These are phyloP conservation scores for Microcebus lehilahytsara DNA, from an alignment of 2,113 vertebrate genomes.

Conservation along the genomic window DNA sequence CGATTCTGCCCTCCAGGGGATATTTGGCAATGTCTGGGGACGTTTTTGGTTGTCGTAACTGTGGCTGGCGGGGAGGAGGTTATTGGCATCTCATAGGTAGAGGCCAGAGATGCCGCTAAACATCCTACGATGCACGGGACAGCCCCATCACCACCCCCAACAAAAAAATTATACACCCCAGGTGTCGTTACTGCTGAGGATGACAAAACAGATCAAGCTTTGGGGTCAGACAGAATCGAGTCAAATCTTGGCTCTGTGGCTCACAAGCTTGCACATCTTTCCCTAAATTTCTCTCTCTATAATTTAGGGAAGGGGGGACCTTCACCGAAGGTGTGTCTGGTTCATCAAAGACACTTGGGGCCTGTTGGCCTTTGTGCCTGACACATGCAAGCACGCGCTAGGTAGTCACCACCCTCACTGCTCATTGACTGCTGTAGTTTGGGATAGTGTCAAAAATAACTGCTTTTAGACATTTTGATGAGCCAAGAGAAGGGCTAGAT, in stretches of 20 bases:
- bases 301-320: no score
- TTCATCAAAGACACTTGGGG: not conserved
- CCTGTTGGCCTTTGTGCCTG: no score
- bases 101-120: not conserved
- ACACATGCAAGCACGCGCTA: rapidly evolving
- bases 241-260: rapidly evolving
- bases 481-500: not conserved
- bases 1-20: no score
- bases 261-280: not conserved
- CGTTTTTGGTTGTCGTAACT: not conserved
- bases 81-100: no score
- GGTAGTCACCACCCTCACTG: rapidly evolving
- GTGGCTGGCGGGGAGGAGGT: rapidly evolving
- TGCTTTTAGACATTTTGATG: not conserved
- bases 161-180: rapidly evolving
- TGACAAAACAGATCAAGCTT: no score
- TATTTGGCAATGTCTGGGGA: not conserved
- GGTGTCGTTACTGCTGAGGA: rapidly evolving
- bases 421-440: not conserved
- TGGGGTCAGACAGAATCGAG: not conserved
- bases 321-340: no score
- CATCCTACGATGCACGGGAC: rapidly evolving
- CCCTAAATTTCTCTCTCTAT: not conserved
- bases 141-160: rapidly evolving
- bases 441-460: not conserved